Conservation (phyloP, 2,888 invertebrate species). For the Meiosimyza platycephala region DNA sequence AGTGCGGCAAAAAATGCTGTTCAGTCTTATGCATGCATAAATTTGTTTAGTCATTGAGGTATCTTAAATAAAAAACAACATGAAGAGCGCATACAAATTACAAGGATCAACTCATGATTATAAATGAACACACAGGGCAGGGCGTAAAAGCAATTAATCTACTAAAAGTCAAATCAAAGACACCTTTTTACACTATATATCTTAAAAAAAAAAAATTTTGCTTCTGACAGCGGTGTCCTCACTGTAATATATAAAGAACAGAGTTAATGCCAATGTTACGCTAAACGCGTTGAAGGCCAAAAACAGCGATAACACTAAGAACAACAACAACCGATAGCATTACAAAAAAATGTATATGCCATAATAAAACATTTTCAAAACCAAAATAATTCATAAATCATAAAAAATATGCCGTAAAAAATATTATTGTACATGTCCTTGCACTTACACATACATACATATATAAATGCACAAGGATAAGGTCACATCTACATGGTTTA, state of each 20-base stretch:
- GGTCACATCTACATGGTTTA: too few relatives aligned
- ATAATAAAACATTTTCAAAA: slow-evolving; percentile 42
- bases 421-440: slow-evolving; percentile 5
- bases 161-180: slow-evolving; percentile 43
- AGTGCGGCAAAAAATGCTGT: too few relatives aligned
- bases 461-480: slow-evolving; percentile 45
- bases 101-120: not conserved
- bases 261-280: slow-evolving; percentile 13
- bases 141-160: slow-evolving; percentile 29
- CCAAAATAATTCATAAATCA: slow-evolving; percentile 66
- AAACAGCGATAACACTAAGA: not conserved
- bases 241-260: not conserved
- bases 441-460: slow-evolving; percentile 28
- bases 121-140: not conserved
- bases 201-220: not conserved
- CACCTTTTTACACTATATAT: slow-evolving; percentile 38
- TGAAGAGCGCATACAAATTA: not conserved
- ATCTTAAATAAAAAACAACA: too few relatives aligned
- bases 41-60: too few relatives aligned
- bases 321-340: not conserved
- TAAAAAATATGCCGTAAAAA: slow-evolving; percentile 58
- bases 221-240: too few relatives aligned
- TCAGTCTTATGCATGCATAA: too few relatives aligned
- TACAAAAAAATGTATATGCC: not conserved
- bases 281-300: slow-evolving; percentile 30